Percentiles rank a stretch among this genome's conserved stretches.
Evolutionary conservation across 2,797 vertebrate species (phyloP).

Genomic region (Semotilus atromaculatus): DNA sequence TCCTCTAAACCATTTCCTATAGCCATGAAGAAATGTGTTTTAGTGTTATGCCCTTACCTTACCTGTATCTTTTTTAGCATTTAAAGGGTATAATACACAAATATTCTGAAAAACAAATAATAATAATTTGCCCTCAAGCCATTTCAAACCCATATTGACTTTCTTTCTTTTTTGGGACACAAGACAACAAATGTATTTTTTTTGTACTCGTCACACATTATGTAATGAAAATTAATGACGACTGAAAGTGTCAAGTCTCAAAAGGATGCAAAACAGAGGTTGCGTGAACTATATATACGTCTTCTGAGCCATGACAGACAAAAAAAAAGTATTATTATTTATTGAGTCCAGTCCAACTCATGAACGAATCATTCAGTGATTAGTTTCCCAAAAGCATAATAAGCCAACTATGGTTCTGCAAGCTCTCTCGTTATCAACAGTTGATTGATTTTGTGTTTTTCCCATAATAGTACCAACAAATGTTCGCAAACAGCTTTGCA

Average conservation of each 20-base stretch:
- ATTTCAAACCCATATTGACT: slow-evolving; percentile 14
- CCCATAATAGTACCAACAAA: too few species aligned
- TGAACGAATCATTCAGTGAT: background rate
- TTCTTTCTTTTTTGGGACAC: slow-evolving; percentile 1
- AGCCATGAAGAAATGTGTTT: background rate
- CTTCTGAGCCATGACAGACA: background rate
- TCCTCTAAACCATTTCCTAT: background rate
- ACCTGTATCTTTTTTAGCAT: slow-evolving; percentile 2
- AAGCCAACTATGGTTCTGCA: background rate
- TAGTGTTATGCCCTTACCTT: background rate
- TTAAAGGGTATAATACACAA: background rate
- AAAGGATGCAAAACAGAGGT: background rate
- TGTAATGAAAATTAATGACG: background rate
- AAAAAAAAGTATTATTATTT: background rate
- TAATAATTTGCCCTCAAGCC: background rate
- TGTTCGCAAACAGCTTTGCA: too few species aligned
- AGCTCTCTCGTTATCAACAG: background rate
- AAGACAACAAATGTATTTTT: background rate
- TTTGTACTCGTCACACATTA: background rate
- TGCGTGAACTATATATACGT: background rate
- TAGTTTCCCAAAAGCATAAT: background rate
- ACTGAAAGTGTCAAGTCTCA: slow-evolving; percentile 1
- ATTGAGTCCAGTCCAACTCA: background rate
- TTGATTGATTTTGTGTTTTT: too few species aligned
- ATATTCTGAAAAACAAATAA: background rate